Percentiles rank a stretch among this genome's conserved stretches.
phyloP scores from a whole-genome alignment of 2,113 vertebrate species.

The Forbesichthys papilliferus region DNA sequence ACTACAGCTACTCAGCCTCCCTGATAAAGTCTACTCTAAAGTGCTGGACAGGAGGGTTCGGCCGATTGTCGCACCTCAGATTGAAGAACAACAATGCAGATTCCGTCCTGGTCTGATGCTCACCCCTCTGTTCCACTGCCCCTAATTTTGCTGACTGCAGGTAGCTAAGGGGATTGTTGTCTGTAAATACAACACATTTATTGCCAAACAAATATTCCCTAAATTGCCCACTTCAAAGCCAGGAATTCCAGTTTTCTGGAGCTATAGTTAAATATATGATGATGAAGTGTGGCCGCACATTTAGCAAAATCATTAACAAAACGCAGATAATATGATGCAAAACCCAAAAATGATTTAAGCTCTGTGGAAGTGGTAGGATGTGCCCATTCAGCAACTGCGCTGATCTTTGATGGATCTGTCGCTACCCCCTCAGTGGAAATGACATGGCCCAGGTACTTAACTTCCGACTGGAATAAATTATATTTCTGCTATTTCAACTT shows the following conservation, averaged over 20 bases:
- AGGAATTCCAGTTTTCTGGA: no score
- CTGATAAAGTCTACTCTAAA: no score
- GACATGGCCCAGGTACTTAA: slow-evolving; percentile 7
- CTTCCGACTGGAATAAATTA: background rate
- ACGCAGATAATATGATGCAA: background rate
- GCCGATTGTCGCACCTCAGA: no score
- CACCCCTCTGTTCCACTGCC: background rate
- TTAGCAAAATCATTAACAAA: slow-evolving; percentile 15
- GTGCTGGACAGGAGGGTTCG: no score
- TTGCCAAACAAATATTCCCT: background rate
- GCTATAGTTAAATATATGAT: no score
- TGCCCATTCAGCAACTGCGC: slow-evolving; percentile 3
- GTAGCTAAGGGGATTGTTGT: no score
- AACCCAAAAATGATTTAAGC: slow-evolving; percentile 2
- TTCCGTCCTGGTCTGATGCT: background rate
- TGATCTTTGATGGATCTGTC: slow-evolving; percentile 1
- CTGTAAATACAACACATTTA: background rate
- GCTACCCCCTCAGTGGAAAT: background rate
- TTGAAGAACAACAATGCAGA: no score
- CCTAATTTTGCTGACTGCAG: no score
- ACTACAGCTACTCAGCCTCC: no score
- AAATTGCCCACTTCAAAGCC: background rate
- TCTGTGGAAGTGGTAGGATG: background rate
- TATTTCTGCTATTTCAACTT: slow-evolving; percentile 5
- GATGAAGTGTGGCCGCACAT: background rate